A percentile compares a stretch with the other conserved stretches of the same genome.
Evolutionary conservation across 2,113 vertebrate genomes (phyloP).

Genomic region (Aegypius monachus): DNA sequence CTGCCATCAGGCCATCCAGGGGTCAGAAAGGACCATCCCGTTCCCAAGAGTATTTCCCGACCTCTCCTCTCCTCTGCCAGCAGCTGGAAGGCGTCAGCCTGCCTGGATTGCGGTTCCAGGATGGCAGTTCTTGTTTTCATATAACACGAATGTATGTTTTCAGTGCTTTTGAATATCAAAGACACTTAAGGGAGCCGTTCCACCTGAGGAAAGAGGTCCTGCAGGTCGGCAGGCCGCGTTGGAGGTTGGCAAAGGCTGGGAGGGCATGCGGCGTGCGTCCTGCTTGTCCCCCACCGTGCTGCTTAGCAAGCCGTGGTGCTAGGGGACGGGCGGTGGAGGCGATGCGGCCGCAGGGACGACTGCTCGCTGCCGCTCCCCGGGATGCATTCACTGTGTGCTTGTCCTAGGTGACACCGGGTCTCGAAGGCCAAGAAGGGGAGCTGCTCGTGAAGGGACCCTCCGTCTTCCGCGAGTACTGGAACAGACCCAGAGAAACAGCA

Average conservation of each 20-base stretch:
- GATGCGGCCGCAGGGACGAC: too few relatives aligned
- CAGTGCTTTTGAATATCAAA: background rate
- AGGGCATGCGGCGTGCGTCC: accelerated
- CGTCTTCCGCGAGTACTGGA: slow-evolving; percentile 93
- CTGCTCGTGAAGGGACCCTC: slow-evolving; percentile 85
- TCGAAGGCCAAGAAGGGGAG: slow-evolving; percentile 87
- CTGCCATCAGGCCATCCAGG: background rate
- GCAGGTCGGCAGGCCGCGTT: background rate
- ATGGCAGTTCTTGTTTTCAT: background rate
- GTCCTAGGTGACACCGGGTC: slow-evolving; percentile 79
- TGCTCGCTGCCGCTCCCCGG: background rate
- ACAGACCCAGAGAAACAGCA: slow-evolving; percentile 80
- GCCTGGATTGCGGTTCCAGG: background rate
- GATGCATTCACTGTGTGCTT: background rate
- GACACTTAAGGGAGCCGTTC: background rate
- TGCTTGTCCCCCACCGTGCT: background rate
- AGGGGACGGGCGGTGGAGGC: accelerated
- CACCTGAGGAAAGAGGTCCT: background rate
- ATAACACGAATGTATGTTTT: background rate
- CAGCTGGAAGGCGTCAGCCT: background rate
- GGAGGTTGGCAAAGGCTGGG: background rate
- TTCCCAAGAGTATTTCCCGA: background rate
- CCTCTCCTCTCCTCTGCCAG: background rate
- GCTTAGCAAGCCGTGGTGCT: background rate
- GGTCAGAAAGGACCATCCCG: background rate